A percentile compares a stretch with the other conserved stretches of the same genome.
Evolutionary conservation across 2,797 vertebrate genomes (phyloP).

Genomic region (Loriculus beryllinus): DNA sequence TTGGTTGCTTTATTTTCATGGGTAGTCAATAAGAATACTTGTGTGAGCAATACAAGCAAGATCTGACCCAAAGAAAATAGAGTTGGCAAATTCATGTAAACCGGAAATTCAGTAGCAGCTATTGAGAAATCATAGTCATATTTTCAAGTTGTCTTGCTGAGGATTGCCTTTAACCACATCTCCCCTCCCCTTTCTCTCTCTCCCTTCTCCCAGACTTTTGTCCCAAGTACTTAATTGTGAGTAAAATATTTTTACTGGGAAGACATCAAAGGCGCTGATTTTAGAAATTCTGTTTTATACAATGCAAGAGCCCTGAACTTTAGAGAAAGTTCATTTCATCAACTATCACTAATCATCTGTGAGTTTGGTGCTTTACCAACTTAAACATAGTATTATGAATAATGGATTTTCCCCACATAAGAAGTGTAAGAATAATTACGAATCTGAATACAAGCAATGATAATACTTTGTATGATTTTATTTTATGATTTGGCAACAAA

Average conservation of each 20-base stretch:
- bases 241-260: constrained; percentile 68
- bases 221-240: constrained; percentile 51
- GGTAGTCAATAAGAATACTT: not conserved
- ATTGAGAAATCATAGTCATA: constrained; percentile 59
- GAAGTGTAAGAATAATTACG: constrained; percentile 53
- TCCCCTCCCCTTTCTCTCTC: constrained; percentile 6
- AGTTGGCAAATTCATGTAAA: constrained; percentile 50
- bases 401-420: constrained; percentile 54
- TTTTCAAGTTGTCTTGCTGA: constrained; percentile 34
- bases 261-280: constrained; percentile 65
- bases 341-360: constrained; percentile 69
- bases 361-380: constrained; percentile 71
- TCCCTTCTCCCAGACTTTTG: constrained; percentile 31
- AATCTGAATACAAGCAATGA: constrained; percentile 28
- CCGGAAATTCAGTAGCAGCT: constrained; percentile 59
- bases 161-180: constrained; percentile 47
- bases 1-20: not conserved
- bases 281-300: constrained; percentile 68
- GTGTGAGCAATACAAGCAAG: not conserved
- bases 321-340: constrained; percentile 69
- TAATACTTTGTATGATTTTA: not conserved
- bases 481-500: constrained; percentile 27
- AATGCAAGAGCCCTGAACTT: constrained; percentile 57
- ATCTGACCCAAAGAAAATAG: constrained; percentile 34
- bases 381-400: constrained; percentile 72